These are phyloP conservation scores for Colistium nudipinnis DNA, from an alignment of 2,113 vertebrate genomes.

Conservation along the genomic window DNA sequence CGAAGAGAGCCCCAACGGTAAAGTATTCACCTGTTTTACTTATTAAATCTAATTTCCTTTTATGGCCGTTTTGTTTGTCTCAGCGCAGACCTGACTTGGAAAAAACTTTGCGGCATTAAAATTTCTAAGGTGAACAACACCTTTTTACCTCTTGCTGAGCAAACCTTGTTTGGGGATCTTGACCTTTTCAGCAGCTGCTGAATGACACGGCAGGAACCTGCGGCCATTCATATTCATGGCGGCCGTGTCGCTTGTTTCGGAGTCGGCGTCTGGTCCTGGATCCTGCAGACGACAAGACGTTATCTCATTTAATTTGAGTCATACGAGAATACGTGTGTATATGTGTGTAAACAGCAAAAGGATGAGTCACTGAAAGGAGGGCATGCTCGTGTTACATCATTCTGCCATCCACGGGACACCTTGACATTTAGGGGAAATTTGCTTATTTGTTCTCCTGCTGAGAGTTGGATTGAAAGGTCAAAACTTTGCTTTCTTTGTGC, in stretches of 20 bases:
- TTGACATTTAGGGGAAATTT: not conserved
- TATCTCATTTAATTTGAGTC: constrained; percentile 9
- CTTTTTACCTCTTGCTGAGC: constrained; percentile 3
- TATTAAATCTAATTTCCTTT: not conserved
- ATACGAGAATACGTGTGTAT: constrained; percentile 17
- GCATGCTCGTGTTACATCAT: not conserved
- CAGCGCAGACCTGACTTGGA: not conserved
- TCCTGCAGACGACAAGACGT: not conserved
- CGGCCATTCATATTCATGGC: constrained; percentile 52
- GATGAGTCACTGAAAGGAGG: not conserved
- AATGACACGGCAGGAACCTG: constrained; percentile 26
- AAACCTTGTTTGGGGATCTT: constrained; percentile 26
- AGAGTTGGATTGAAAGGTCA: not conserved
- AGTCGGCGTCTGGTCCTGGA: constrained; percentile 18
- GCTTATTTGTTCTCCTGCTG: not conserved
- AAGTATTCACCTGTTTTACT: constrained; percentile 21
- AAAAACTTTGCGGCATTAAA: not conserved
- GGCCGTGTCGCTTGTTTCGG: constrained; percentile 14
- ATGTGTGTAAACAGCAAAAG: not conserved
- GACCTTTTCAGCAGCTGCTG: constrained; percentile 43
- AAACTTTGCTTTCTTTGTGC: not conserved
- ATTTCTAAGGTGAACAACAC: constrained; percentile 1
- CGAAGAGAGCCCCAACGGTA: constrained; percentile 97
- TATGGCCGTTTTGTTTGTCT: not conserved
- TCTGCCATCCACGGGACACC: not conserved